phyloP scores from a whole-genome alignment of 2,113 vertebrate genomes.

The Pachycephala philippinensis region DNA sequence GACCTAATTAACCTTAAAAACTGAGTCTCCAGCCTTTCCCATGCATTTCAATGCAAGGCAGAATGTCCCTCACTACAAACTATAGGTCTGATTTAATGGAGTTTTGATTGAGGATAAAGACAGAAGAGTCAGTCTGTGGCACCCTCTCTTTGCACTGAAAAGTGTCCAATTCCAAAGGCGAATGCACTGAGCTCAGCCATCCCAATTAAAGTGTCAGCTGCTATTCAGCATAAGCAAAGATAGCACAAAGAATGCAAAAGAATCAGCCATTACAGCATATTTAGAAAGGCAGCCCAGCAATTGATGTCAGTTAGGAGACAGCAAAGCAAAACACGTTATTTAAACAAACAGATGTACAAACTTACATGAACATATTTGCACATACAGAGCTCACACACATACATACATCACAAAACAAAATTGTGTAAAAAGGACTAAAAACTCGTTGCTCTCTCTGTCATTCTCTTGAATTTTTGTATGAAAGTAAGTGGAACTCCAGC shows the following conservation, averaged over 20 bases:
- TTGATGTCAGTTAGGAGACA: background rate
- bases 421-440: background rate
- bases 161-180: slow-evolving; percentile 20
- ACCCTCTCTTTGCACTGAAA: slow-evolving; percentile 13
- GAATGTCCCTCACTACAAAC: background rate
- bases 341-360: background rate
- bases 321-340: background rate
- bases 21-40: background rate
- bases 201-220: slow-evolving; percentile 15
- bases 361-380: background rate
- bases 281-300: background rate
- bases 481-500: background rate
- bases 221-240: background rate
- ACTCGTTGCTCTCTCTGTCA: background rate
- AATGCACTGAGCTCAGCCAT: background rate
- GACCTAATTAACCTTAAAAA: slow-evolving; percentile 44
- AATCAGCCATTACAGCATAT: background rate
- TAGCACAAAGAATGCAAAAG: background rate
- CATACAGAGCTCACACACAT: background rate
- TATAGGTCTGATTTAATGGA: slow-evolving; percentile 15
- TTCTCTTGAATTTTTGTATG: background rate
- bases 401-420: background rate
- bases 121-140: background rate
- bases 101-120: slow-evolving; percentile 43
- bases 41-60: background rate